Conservation (phyloP, 2,113 vertebrate genomes). For the Tinamus guttatus region DNA sequence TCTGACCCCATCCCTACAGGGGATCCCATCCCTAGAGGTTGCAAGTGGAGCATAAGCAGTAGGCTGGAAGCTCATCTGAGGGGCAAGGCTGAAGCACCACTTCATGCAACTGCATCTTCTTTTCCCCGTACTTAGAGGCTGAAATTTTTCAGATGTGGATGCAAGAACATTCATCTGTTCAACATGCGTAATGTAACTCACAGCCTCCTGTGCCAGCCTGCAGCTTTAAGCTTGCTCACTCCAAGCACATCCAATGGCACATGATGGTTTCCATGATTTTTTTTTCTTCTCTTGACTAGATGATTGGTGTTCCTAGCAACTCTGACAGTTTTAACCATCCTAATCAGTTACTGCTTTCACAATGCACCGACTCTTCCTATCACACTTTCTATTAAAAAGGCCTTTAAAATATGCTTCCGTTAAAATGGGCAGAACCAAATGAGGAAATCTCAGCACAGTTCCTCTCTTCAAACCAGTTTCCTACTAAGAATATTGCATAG, state of each 20-base stretch:
- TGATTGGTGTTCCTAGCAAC: slow-evolving; percentile 37
- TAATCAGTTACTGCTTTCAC: slow-evolving; percentile 39
- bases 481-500: neutral
- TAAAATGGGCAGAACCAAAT: slow-evolving; percentile 14
- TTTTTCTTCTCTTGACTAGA: slow-evolving; percentile 29
- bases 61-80: neutral
- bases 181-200: rapidly evolving
- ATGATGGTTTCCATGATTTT: slow-evolving; percentile 12
- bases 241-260: slow-evolving; percentile 29
- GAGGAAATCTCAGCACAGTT: neutral
- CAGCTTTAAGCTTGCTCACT: neutral
- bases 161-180: rapidly evolving
- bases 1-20: neutral
- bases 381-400: neutral
- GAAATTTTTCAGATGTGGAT: neutral
- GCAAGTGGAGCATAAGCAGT: neutral
- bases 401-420: slow-evolving; percentile 25
- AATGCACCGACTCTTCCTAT: neutral
- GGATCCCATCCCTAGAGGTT: too few relatives aligned
- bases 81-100: neutral
- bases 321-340: slow-evolving; percentile 50
- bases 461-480: neutral
- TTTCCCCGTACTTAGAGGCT: neutral
- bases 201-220: neutral
- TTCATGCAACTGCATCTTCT: neutral